Evolutionary conservation across 2,888 invertebrate species (phyloP).

Genomic region (Tanytarsus gracilentus): DNA sequence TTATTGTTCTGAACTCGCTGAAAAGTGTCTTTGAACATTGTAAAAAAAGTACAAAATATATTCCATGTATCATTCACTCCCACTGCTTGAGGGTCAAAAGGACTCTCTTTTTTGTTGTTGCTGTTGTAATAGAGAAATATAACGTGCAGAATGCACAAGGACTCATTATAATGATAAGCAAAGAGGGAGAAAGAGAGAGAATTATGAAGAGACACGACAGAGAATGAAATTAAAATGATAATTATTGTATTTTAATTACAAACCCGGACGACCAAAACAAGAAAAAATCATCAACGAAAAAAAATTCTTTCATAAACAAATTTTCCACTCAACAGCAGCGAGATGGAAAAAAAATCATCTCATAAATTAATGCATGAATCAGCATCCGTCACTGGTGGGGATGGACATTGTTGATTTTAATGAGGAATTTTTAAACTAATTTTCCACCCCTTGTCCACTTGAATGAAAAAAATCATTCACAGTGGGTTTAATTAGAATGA

Average conservation of each 20-base stretch:
- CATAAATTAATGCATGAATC: neutral
- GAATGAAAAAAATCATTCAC: too few relatives aligned
- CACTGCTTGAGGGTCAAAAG: too few relatives aligned
- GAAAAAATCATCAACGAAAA: neutral
- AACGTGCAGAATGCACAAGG: neutral
- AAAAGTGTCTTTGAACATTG: too few relatives aligned
- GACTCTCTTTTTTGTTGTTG: too few relatives aligned
- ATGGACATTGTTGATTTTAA: too few relatives aligned
- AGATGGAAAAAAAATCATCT: too few relatives aligned
- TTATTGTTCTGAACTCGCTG: too few relatives aligned
- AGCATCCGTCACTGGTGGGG: too few relatives aligned
- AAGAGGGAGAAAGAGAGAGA: neutral
- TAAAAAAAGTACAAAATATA: too few relatives aligned
- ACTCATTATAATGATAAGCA: neutral
- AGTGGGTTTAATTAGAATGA: neutral
- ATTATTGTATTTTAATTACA: slow-evolving; percentile 15
- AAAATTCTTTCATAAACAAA: neutral
- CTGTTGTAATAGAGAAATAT: neutral
- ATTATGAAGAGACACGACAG: neutral
- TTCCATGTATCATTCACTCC: too few relatives aligned
- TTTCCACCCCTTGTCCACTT: too few relatives aligned
- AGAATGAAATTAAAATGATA: slow-evolving; percentile 12
- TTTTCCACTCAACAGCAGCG: neutral
- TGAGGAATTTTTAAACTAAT: too few relatives aligned
- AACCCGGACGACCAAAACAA: neutral